Percentiles rank a stretch among this genome's conserved stretches.
Evolutionary conservation across 2,888 invertebrate genomes (phyloP).

Genomic region (Hirtodrosophila alboralis): DNA sequence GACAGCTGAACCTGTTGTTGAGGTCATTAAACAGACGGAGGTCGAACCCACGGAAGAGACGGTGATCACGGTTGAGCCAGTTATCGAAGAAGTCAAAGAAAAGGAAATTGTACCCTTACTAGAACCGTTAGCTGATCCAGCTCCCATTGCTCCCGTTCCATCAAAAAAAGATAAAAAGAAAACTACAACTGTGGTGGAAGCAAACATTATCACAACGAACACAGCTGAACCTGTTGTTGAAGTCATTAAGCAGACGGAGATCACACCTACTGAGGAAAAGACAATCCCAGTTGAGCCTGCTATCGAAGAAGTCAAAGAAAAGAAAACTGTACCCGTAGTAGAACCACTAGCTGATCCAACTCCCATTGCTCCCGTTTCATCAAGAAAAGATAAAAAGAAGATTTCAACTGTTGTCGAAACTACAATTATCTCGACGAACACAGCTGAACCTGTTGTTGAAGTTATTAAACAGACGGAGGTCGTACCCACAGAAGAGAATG

Average conservation of each 20-base stretch:
- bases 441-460: too few relatives aligned
- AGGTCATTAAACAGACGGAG: background rate
- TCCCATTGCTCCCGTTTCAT: background rate
- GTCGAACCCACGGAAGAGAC: too few relatives aligned
- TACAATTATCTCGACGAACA: conserved; percentile 2
- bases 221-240: too few relatives aligned
- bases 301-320: too few relatives aligned
- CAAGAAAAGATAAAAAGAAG: conserved; percentile 5
- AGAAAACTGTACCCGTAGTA: too few relatives aligned
- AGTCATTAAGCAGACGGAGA: background rate
- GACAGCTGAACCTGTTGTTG: conserved; percentile 3
- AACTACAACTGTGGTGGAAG: background rate
- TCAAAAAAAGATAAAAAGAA: background rate
- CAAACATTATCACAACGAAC: background rate
- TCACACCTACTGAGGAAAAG: too few relatives aligned
- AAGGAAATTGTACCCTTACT: background rate
- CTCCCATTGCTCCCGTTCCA: background rate
- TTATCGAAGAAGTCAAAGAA: conserved; percentile 2
- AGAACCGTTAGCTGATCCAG: conserved; percentile 6
- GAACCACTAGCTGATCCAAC: background rate
- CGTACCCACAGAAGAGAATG: too few relatives aligned
- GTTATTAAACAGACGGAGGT: too few relatives aligned
- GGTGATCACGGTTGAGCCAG: background rate
- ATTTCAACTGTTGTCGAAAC: conserved; percentile 12
- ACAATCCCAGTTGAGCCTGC: too few relatives aligned